Percentiles rank a stretch among this genome's conserved stretches.
Evolutionary conservation across 2,113 vertebrate species (phyloP).

Genomic region (Casuarius casuarius): DNA sequence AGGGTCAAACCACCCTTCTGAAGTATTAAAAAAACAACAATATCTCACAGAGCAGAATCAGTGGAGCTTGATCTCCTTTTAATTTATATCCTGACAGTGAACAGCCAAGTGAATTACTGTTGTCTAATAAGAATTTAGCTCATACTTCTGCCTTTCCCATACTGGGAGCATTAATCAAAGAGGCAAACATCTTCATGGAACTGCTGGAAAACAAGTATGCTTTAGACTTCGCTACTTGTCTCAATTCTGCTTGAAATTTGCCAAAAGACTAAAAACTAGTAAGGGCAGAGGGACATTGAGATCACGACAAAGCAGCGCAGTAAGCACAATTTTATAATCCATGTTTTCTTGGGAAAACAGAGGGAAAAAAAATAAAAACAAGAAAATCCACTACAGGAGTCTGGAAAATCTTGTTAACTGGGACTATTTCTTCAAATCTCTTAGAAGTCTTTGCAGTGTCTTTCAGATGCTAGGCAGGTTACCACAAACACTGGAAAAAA

Average conservation of each 20-base stretch:
- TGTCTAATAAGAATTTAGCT: background rate
- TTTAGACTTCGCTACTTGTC: background rate
- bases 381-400: rapidly evolving
- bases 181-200: background rate
- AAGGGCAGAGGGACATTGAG: background rate
- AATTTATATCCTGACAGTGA: rapidly evolving
- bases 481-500: background rate
- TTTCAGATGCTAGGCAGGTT: background rate
- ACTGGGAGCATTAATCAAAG: background rate
- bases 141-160: background rate
- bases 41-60: background rate
- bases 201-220: background rate
- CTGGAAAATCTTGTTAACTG: background rate
- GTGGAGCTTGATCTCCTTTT: background rate
- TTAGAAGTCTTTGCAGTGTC: background rate
- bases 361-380: rapidly evolving
- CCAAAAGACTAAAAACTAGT: background rate
- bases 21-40: background rate
- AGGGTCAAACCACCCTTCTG: background rate
- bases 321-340: background rate
- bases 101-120: background rate
- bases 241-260: background rate
- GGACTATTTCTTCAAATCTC: background rate
- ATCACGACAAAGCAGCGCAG: background rate
- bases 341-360: background rate